phyloP scores from a whole-genome alignment of 64 coral and sea anemone genomes.

The Pocillopora damicornis region DNA sequence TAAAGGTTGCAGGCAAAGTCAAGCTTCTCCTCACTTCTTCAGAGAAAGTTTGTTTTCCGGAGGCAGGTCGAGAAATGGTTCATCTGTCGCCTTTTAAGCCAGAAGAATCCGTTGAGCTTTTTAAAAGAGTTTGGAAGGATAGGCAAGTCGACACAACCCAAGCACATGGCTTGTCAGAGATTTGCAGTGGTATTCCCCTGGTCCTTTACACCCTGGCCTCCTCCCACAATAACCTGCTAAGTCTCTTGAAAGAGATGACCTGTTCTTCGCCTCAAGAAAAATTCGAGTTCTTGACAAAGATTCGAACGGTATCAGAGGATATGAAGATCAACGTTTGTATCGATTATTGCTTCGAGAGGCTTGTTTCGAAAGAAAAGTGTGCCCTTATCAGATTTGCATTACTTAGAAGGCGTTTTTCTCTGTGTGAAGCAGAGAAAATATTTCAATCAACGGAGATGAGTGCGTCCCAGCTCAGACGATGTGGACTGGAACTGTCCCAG shows the following conservation, averaged over 20 bases:
- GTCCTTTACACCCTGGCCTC: conserved; percentile 3
- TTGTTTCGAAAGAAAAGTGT: background rate
- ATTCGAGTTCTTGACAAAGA: background rate
- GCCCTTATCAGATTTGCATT: background rate
- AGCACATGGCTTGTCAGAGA: background rate
- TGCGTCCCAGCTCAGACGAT: too few species aligned
- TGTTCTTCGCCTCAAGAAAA: background rate
- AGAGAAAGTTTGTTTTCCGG: background rate
- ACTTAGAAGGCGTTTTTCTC: background rate
- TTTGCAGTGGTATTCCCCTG: conserved; percentile 18
- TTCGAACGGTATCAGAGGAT: background rate
- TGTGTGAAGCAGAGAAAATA: background rate
- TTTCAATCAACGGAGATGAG: background rate
- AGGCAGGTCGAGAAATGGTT: background rate
- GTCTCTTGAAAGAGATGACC: background rate
- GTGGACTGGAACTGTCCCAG: too few species aligned
- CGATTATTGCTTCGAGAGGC: background rate
- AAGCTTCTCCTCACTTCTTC: conserved; percentile 19
- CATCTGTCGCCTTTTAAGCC: background rate
- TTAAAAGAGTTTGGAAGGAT: background rate
- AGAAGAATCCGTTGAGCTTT: background rate
- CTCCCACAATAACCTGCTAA: background rate
- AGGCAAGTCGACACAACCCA: background rate
- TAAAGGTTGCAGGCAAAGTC: background rate
- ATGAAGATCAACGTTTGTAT: background rate